phyloP scores from a whole-genome alignment of 2,888 invertebrate genomes.

The Meliscaeva auricollis region DNA sequence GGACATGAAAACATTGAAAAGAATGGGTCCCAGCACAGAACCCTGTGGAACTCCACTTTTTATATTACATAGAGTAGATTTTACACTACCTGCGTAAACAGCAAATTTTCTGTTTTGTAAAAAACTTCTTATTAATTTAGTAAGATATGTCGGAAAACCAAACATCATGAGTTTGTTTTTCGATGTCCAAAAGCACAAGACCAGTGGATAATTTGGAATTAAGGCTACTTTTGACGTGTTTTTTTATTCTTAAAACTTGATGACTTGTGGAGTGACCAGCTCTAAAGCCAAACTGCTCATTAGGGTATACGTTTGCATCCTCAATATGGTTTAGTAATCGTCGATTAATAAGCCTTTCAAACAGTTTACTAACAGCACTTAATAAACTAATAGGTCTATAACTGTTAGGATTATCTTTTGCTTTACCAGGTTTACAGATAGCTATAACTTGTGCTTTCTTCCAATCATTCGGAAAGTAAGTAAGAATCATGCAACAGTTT shows the following conservation, averaged over 20 bases:
- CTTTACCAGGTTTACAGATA: neutral
- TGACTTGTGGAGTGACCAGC: neutral
- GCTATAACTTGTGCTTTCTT: neutral
- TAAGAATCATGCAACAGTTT: neutral
- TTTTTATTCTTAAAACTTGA: neutral
- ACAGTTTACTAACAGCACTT: neutral
- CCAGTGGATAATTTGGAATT: neutral
- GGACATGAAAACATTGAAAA: neutral
- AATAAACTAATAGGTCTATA: conserved; percentile 9
- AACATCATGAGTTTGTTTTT: neutral
- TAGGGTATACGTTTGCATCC: neutral
- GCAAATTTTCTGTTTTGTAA: no score
- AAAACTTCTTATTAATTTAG: no score
- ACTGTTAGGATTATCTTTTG: neutral
- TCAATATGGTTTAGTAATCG: neutral
- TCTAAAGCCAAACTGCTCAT: conserved; percentile 2
- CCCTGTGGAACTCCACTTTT: no score
- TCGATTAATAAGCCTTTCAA: neutral
- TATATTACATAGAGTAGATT: no score
- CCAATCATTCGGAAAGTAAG: conserved; percentile 13
- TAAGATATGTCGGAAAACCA: neutral
- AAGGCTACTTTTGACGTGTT: neutral
- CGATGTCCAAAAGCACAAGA: neutral
- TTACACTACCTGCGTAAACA: no score
- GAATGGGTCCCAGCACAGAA: no score